phyloP scores from a whole-genome alignment of 2,797 vertebrate genomes.

The Bufotes viridis region DNA sequence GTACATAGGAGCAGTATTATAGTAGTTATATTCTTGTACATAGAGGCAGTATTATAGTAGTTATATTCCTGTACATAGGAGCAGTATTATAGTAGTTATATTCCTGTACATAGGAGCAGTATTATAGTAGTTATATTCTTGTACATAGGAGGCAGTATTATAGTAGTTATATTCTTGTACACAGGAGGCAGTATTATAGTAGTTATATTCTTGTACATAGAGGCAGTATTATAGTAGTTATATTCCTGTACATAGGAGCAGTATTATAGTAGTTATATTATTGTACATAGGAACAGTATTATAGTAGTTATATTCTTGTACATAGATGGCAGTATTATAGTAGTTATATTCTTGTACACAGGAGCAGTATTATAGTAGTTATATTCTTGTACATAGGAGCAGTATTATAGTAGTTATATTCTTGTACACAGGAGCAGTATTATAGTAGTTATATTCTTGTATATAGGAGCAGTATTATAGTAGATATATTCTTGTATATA shows the following conservation, averaged over 20 bases:
- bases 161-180: conserved; percentile 8
- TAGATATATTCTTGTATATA: neutral
- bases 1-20: neutral
- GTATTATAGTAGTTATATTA: conserved; percentile 17
- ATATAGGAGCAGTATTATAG: neutral
- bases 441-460: neutral
- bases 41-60: neutral
- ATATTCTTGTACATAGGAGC: too few species aligned
- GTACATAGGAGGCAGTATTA: conserved; percentile 8
- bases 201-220: conserved; percentile 1
- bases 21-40: conserved; percentile 7
- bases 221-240: neutral
- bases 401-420: too few species aligned
- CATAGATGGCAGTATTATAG: neutral
- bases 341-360: neutral
- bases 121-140: conserved; percentile 15
- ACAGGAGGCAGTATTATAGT: conserved; percentile 6
- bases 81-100: conserved; percentile 4
- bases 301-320: neutral
- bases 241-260: conserved; percentile 9
- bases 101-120: neutral
- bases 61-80: neutral
- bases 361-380: too few species aligned
- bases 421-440: too few species aligned
- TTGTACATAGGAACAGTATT: conserved; percentile 5